phyloP scores from a whole-genome alignment of 2,888 invertebrate species.

The Sphinx pinastri region DNA sequence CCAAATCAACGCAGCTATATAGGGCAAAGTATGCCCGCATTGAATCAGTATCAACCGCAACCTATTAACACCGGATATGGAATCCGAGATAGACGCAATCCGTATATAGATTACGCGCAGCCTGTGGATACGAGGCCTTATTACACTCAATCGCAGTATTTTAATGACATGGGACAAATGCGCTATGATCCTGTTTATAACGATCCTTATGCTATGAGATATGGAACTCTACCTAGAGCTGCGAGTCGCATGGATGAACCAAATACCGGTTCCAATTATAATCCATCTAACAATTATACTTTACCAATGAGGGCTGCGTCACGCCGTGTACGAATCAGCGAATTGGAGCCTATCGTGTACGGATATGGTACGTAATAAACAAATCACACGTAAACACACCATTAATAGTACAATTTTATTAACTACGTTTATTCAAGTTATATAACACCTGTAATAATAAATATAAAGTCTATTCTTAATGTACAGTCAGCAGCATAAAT shows the following conservation, averaged over 20 bases:
- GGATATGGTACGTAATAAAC: constrained; percentile 71
- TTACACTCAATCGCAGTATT: constrained; percentile 45
- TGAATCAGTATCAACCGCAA: constrained; percentile 66
- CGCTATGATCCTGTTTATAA: constrained; percentile 60
- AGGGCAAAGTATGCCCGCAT: constrained; percentile 71
- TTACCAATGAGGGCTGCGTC: constrained; percentile 64
- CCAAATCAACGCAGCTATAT: constrained; percentile 69
- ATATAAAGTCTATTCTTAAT: constrained; percentile 1
- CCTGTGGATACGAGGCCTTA: constrained; percentile 46
- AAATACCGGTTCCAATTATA: constrained; percentile 44
- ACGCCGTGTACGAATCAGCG: constrained; percentile 76
- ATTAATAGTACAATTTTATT: constrained; percentile 2
- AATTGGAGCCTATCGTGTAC: constrained; percentile 67
- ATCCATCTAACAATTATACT: constrained; percentile 60
- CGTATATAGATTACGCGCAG: constrained; percentile 63
- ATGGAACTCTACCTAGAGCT: constrained; percentile 64
- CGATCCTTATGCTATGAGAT: constrained; percentile 55
- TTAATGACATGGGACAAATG: constrained; percentile 38
- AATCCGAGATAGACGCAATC: constrained; percentile 52
- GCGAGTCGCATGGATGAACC: constrained; percentile 47
- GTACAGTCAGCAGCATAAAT: too few relatives aligned
- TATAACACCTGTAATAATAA: background rate
- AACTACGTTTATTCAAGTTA: constrained; percentile 8
- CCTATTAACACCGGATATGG: constrained; percentile 49
- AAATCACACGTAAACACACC: constrained; percentile 4